Evolutionary conservation across 2,888 invertebrate species (phyloP), one percentile per base, ranked within the genome.

Genomic region (Metallyticus violacea): DNA sequence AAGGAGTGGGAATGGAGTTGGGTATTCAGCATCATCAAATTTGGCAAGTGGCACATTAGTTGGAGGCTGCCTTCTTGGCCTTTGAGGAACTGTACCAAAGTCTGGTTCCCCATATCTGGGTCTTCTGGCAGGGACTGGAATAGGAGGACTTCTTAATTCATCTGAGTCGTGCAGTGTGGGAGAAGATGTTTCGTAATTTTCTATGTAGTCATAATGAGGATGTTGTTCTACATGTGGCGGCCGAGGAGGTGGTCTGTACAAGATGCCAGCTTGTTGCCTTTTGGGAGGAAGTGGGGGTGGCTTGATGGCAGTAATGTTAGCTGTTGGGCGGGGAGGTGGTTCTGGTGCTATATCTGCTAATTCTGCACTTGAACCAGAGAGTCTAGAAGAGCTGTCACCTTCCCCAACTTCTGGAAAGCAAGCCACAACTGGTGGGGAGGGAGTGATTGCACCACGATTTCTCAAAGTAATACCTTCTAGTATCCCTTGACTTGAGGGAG

Each of bases 231-330:
- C 93, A 89, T 94, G 93, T 0, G 94, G 95, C 1, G 95, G 95
- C 83, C 93, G 91, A 0, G 95, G 94, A 0, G 95, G 95, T n/a
- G 95, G 95, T 80, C 95, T 94, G 28, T 93, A 92, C 1, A 92
- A 91, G 81, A 93, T 92, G 88, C 94, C 94, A 85, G 92, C 93
- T 79, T 93, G 92, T 89, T 94, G 94, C 89, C 95, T 95, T 90
- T 96, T 96, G 22, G 96, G 96, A 26, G 96, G 93, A 90, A 96
- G 91, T 3, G 96, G 96, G 1, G 96, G 96, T 3, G 96, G 96
- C 90, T 95, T 95, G 6, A 94, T 93, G 85, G 94, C 92, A 22
- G 92, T 88, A 89, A 94, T 93, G 91, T 94, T 94, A 25, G 94
- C 93, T 0, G 94, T 93, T 6, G 95, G 94, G 7, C 96, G 93